phyloP scores from a whole-genome alignment of 2,888 invertebrate genomes.

The Tachina grossa region DNA sequence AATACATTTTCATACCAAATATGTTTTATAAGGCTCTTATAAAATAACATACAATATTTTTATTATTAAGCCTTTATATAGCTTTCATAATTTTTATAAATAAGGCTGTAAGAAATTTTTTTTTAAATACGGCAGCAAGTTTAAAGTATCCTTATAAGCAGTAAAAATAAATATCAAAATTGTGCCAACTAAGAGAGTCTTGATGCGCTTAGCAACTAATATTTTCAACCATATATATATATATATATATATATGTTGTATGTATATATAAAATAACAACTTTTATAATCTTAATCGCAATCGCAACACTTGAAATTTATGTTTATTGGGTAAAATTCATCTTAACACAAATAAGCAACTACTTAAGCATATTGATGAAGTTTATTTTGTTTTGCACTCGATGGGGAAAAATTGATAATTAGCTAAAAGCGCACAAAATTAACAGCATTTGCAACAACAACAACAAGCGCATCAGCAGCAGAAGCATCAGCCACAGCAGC shows the following conservation, averaged over 20 bases:
- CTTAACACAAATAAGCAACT: background rate
- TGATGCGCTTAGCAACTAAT: background rate
- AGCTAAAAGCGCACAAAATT: slow-evolving; percentile 59
- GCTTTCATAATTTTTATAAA: too few species aligned
- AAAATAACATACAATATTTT: too few species aligned
- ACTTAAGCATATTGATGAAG: slow-evolving; percentile 22
- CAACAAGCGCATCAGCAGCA: background rate
- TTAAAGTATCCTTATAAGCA: background rate
- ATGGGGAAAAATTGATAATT: slow-evolving; percentile 67
- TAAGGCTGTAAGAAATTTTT: too few species aligned
- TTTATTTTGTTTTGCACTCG: slow-evolving; percentile 44
- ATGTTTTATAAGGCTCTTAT: too few species aligned
- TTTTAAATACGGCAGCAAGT: too few species aligned
- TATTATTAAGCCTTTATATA: too few species aligned
- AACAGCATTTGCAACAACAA: slow-evolving; percentile 23
- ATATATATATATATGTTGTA: background rate
- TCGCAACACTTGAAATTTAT: slow-evolving; percentile 35
- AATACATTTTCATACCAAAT: too few species aligned
- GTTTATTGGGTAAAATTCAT: slow-evolving; percentile 43
- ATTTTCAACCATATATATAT: background rate
- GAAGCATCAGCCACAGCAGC: slow-evolving; percentile 16
- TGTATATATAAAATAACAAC: background rate
- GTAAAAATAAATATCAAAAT: background rate
- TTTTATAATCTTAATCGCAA: slow-evolving; percentile 19
- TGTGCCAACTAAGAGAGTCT: background rate